A percentile compares a stretch with the other conserved stretches of the same genome.
Evolutionary conservation across 2,888 invertebrate species (phyloP).

Genomic region (Macaria liturata): DNA sequence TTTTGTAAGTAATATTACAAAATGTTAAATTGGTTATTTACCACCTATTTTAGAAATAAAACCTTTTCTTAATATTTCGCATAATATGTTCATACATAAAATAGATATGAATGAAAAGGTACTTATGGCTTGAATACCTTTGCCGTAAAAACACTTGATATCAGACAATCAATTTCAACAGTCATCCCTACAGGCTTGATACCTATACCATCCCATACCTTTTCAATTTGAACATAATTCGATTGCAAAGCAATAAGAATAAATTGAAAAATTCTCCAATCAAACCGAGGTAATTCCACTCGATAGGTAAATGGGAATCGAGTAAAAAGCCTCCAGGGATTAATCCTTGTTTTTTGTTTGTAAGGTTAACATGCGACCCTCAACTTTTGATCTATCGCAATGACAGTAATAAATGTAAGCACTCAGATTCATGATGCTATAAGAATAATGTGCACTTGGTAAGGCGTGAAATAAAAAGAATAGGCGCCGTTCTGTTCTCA

Average conservation of each 20-base stretch:
- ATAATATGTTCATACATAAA: too few species aligned
- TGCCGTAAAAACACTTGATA: too few species aligned
- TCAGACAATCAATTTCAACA: not conserved
- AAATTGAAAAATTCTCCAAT: conserved; percentile 18
- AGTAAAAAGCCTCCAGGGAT: conserved; percentile 15
- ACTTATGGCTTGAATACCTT: too few species aligned
- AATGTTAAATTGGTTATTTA: too few species aligned
- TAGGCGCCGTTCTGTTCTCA: not conserved
- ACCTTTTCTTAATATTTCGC: too few species aligned
- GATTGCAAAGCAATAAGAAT: conserved; percentile 14
- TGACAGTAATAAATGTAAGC: conserved; percentile 14
- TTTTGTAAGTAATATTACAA: too few species aligned
- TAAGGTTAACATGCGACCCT: conserved; percentile 2
- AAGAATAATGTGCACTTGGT: conserved; percentile 9
- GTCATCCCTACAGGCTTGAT: not conserved
- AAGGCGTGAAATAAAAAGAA: conserved; percentile 2
- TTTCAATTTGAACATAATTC: conserved; percentile 9
- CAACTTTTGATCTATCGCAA: not conserved
- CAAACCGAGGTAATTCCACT: conserved; percentile 16
- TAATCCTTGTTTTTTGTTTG: conserved; percentile 17
- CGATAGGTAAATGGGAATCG: conserved; percentile 17
- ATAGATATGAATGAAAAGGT: too few species aligned
- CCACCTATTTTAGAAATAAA: too few species aligned
- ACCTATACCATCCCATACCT: not conserved
- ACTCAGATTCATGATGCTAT: conserved; percentile 11